Base-by-base conservation (phyloP, 2,797 vertebrate genomes). In the Crocodylus rhombifer region DNA sequence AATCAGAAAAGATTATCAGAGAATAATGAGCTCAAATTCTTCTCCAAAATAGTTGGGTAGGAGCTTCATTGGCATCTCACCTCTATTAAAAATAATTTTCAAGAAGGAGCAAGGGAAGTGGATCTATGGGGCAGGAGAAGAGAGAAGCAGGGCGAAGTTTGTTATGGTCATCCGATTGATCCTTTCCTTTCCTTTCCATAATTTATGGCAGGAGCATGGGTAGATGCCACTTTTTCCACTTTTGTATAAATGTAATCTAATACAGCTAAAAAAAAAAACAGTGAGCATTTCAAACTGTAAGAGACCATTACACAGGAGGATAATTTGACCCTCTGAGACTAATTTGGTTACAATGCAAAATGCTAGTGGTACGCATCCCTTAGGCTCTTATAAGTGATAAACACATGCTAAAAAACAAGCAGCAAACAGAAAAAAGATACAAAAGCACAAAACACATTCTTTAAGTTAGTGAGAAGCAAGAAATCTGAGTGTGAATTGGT, bases 381-480 rank as follows among this genome's bases (percentile, higher is more conserved):
- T 51, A 51, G 36, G 4, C 10, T 77, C 7, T 17, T 21, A 3
- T n/a, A 73, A 62, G 80, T 6, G 3, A 11, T 2, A 75, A 5
- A 33, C 16, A 67, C 1, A 8, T n/a, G 8, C 5, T 73, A 20
- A 93, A 94, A 94, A 89, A 64, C 74, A 86, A 82, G 7, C 42
- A 51, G 42, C 42, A 51, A 51, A 10, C 42, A 51, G 23, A 13
- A 5, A 25, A 73, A 73, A 73, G 14, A 73, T 23, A 25, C 42
- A 26, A 51, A 51, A 73, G 42, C 36, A 73, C 26, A 51, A 25
- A 51, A 42, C 20, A 51, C 25, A 51, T 25, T 16, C 7, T 23
- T 75, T 36, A 62, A 74, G 14, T 84, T 87, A 86, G 62, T 85
- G 12, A 85, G 84, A 88, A 18, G 14, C 14, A 93, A 74, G 33